Evolutionary conservation across 1,140 invertebrate species (phyloP), one percentile per base, ranked within the genome.

Genomic region (Drosophila ananassae): DNA sequence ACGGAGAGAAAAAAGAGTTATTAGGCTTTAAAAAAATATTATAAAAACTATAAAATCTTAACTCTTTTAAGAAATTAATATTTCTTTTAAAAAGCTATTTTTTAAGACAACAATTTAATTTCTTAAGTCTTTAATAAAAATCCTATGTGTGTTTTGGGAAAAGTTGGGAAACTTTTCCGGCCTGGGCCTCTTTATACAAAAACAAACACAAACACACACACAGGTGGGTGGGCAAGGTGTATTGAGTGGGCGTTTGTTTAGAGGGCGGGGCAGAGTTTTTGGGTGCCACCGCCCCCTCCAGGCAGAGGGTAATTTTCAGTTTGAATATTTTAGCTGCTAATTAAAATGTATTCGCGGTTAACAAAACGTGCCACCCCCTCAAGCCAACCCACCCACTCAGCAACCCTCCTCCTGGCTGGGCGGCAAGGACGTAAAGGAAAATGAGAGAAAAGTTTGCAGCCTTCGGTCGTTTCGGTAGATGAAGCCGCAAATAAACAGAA

Each of bases 291-390:
- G 22, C 32, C 13, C 56, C 68, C 54, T 58, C 47, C 73, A 69
- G 78, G 81, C 81, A 85, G 81, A 87, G 81, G 74, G 74, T 82
- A 85, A 85, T 87, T 85, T 85, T 78, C 63, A 82, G 82, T 85
- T 87, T 85, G 82, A 85, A 85, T 85, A 85, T 85, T 85, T 85
- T 72, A 85, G 82, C 82, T 85, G 82, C 82, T 85, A 85, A 85
- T 85, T 85, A 85, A 85, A 85, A 85, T 85, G 82, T 87, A 87
- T 85, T 85, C 82, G 82, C 83, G 82, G 82, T 76, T 85, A 87
- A 78, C 82, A 85, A 87, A 85, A 82, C 82, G 78, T 68, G 68
- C 62, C 62, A 34, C 44, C 47, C 17, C n/a, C 12, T 21, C n/a
- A 13, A 1, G 8, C 32, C 24, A 8, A 9, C 58, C 13, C 5